These are phyloP conservation scores for Chloroceryle amazona DNA, from an alignment of 2,797 vertebrate genomes.

Conservation along the genomic window DNA sequence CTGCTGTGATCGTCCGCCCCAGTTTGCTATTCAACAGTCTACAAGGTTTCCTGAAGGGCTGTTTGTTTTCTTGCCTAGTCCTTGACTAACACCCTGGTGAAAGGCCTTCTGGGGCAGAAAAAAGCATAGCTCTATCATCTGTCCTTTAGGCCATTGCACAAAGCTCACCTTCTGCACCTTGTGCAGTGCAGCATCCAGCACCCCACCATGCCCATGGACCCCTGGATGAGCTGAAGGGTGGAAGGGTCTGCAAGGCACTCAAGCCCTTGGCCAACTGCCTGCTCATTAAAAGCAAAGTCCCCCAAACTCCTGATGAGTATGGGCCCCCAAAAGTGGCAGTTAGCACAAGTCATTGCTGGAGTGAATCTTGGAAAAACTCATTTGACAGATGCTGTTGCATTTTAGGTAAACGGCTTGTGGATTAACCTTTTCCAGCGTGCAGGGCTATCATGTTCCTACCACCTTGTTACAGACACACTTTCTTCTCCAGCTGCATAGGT, in stretches of 20 bases:
- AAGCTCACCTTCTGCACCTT: background rate
- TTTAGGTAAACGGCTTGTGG: background rate
- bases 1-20: background rate
- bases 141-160: background rate
- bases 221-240: background rate
- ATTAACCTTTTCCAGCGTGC: background rate
- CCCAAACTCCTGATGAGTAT: background rate
- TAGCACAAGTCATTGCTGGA: background rate
- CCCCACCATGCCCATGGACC: accelerated
- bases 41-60: background rate
- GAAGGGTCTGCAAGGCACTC: background rate
- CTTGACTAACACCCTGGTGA: background rate
- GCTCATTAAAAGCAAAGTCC: background rate
- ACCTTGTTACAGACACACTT: background rate
- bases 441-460: background rate
- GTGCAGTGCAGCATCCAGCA: accelerated
- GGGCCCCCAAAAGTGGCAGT: background rate
- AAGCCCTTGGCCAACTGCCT: background rate
- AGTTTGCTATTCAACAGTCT: background rate
- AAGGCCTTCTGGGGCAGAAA: background rate
- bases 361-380: background rate
- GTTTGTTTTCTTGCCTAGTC: background rate
- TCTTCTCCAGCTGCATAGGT: background rate
- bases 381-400: background rate
- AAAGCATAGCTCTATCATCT: background rate